phyloP scores from a whole-genome alignment of 2,797 vertebrate species.

The Chaenodraco wilsoni region DNA sequence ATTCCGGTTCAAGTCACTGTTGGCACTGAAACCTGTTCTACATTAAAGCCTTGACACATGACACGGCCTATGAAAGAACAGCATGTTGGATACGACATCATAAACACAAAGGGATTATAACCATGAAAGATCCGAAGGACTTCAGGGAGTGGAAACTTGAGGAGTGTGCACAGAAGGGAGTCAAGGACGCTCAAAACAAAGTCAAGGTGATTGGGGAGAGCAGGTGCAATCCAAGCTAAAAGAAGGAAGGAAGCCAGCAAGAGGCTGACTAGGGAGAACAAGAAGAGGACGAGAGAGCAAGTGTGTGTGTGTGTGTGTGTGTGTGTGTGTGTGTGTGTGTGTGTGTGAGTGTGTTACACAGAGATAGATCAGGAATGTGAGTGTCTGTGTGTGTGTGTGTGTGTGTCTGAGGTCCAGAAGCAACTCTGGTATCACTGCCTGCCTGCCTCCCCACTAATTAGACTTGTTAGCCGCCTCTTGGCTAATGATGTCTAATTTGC shows the following conservation, averaged over 20 bases:
- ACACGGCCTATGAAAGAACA: slow-evolving; percentile 20
- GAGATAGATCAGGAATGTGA: too few relatives aligned
- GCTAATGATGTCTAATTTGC: too few relatives aligned
- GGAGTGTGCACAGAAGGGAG: slow-evolving; percentile 18
- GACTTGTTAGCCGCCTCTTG: too few relatives aligned
- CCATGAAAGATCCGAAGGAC: neutral
- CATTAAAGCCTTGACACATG: slow-evolving; percentile 40
- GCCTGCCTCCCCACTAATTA: too few relatives aligned
- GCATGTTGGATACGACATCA: neutral
- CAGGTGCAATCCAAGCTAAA: slow-evolving; percentile 46
- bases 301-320: slow-evolving; percentile 12
- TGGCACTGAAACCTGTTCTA: slow-evolving; percentile 35
- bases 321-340: slow-evolving; percentile 18
- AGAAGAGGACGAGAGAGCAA: slow-evolving; percentile 32
- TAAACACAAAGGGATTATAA: slow-evolving; percentile 1
- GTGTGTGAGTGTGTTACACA: slow-evolving; percentile 20
- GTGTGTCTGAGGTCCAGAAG: too few relatives aligned
- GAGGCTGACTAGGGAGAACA: slow-evolving; percentile 44
- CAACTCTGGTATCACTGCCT: too few relatives aligned
- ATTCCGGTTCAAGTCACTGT: slow-evolving; percentile 5
- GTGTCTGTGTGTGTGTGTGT: too few relatives aligned
- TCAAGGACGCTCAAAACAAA: slow-evolving; percentile 57
- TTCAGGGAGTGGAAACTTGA: slow-evolving; percentile 27
- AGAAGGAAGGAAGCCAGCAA: slow-evolving; percentile 41
- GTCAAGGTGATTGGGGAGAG: slow-evolving; percentile 56